These are phyloP conservation scores for Micropoecilia bifurca DNA, from an alignment of 2,797 vertebrate genomes.

Conservation along the genomic window DNA sequence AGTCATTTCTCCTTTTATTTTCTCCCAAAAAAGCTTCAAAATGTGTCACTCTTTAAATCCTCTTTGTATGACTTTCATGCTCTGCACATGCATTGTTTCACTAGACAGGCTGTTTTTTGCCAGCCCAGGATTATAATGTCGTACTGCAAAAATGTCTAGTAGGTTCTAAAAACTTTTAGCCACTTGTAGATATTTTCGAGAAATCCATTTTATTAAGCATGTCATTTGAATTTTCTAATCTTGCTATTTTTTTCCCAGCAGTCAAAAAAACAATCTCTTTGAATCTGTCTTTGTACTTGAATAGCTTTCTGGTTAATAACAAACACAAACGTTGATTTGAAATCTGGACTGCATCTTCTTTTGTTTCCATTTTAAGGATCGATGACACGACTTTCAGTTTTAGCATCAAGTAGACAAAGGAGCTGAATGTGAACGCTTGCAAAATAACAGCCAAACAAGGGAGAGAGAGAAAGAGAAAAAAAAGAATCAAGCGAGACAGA, in stretches of 20 bases:
- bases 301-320: background rate
- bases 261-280: background rate
- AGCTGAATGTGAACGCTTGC: constrained; percentile 37
- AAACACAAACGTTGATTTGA: constrained; percentile 9
- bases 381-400: constrained; percentile 67
- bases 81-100: background rate
- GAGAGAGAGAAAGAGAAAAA: constrained; percentile 10
- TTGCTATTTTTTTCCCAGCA: background rate
- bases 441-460: constrained; percentile 53
- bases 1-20: background rate
- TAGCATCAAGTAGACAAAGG: constrained; percentile 40
- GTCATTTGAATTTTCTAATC: background rate
- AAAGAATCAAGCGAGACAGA: constrained; percentile 51
- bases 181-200: background rate
- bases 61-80: background rate
- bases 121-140: background rate
- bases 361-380: constrained; percentile 36
- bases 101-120: background rate
- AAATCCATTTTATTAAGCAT: background rate
- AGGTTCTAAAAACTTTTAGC: background rate
- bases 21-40: background rate
- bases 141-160: background rate
- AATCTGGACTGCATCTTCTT: constrained; percentile 19
- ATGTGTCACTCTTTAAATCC: background rate
- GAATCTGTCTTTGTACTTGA: background rate